Evolutionary conservation across 2,113 vertebrate species (phyloP).

Genomic region (Taurulus bubalis): DNA sequence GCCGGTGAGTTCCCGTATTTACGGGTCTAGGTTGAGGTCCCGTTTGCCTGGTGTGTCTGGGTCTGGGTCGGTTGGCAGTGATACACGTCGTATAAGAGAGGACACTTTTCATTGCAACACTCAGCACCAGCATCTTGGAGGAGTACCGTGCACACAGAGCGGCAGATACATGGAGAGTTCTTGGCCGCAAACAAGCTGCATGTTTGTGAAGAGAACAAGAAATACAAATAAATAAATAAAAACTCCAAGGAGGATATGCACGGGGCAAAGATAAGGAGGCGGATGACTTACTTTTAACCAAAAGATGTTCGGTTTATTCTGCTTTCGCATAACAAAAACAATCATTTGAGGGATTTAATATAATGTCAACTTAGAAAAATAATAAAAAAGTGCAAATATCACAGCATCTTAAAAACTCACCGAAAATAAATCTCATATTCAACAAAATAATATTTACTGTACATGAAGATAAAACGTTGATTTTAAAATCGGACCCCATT

Average conservation of each 20-base stretch:
- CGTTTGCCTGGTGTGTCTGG: no score
- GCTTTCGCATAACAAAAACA: conserved; percentile 14
- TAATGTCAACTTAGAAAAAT: not conserved
- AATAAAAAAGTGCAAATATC: conserved; percentile 70
- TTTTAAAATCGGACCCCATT: not conserved
- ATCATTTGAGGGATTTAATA: not conserved
- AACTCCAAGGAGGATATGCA: conserved; percentile 67
- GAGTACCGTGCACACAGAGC: no score
- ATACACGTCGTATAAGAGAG: no score
- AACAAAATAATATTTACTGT: not conserved
- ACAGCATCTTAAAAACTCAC: conserved; percentile 48
- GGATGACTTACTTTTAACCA: not conserved
- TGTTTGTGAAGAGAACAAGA: conserved; percentile 29
- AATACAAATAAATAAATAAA: not conserved
- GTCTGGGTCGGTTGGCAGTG: no score
- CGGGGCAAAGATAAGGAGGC: conserved; percentile 56
- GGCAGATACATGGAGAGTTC: not conserved
- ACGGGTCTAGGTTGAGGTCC: no score
- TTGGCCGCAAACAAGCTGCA: conserved; percentile 9
- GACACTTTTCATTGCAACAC: no score
- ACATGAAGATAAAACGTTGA: not conserved
- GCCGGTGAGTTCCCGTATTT: no score
- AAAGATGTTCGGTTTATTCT: conserved; percentile 29
- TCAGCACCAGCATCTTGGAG: no score
- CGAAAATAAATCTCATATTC: not conserved